Evolutionary conservation across 2,797 vertebrate species (phyloP), one percentile per base, ranked within the genome.

Genomic region (Hippoglossus hippoglossus): DNA sequence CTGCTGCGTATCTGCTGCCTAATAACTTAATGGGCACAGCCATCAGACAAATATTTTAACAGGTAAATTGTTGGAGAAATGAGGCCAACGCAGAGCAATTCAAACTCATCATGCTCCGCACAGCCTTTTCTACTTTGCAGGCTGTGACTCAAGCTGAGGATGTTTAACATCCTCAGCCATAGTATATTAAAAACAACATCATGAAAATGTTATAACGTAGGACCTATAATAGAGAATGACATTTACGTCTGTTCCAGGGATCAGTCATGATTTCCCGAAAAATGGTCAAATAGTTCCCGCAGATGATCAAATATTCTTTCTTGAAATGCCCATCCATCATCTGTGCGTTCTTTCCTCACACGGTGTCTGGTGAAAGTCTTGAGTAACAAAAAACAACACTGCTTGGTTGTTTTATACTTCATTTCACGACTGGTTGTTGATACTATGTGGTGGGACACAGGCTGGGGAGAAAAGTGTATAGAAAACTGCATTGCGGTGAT

Each of bases 51-150:
- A 44, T 41, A 53, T 72, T 39, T 74, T 57, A 81, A 61, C 57
- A 63, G 22, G 44, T 71, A 26, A 54, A 75, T 79, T 73, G 59
- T 79, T 24, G 73, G 54, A 57, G 34, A 70, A 74, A 66, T 63
- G 2, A 73, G 51, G 52, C 51, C 55, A 67, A 24, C 46, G 65
- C 46, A 52, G 63, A 61, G 58, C 63, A 73, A 52, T 24, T 34
- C 52, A 41, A 28, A 9, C 16, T 67, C 24, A 25, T 52, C 16
- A 44, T 49, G 34, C 41, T 24, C 49, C 24, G 5, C 16, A 46
- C 56, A 52, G 21, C 59, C 21, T 24, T 55, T 34, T 24, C 25
- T 63, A 39, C 63, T 67, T 60, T 63, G 25, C 44, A 31, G 22
- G 36, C 64, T 41, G 47, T 56, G 57, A 60, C 56, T 55, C 56